Evolutionary conservation across 2,113 vertebrate species (phyloP).

Genomic region (Lampris incognitus): DNA sequence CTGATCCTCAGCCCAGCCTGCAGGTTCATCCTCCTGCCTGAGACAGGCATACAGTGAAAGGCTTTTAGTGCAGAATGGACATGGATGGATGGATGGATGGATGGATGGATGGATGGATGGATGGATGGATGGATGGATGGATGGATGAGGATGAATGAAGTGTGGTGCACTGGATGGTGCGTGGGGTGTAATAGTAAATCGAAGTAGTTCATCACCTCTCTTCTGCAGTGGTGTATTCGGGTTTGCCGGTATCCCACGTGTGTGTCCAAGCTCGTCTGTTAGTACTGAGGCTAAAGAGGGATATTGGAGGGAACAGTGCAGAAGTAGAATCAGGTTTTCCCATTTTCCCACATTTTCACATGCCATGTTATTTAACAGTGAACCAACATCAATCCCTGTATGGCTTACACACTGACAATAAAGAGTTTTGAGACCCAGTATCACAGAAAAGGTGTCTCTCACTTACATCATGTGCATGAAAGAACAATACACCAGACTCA

Average conservation of each 20-base stretch:
- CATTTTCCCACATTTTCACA: no score
- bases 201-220: constrained; percentile 72
- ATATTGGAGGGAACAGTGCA: constrained; percentile 12
- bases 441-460: neutral
- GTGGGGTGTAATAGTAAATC: constrained; percentile 36
- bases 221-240: constrained; percentile 23
- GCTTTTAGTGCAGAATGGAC: constrained; percentile 67
- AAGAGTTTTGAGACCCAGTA: no score
- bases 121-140: neutral
- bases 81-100: neutral
- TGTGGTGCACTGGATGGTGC: constrained; percentile 7
- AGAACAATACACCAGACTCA: constrained; percentile 1
- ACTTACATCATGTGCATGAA: constrained; percentile 11
- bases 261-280: constrained; percentile 43
- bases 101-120: no score
- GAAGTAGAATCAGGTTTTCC: neutral
- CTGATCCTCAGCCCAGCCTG: constrained; percentile 44
- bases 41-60: constrained; percentile 65
- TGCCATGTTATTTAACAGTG: no score
- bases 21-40: constrained; percentile 54
- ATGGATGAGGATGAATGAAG: constrained; percentile 43
- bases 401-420: no score
- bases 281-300: constrained; percentile 39
- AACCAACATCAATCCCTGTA: no score
- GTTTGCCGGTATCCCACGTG: constrained; percentile 53